Conservation (phyloP, 2,113 vertebrate genomes). For the Apteryx owenii region DNA sequence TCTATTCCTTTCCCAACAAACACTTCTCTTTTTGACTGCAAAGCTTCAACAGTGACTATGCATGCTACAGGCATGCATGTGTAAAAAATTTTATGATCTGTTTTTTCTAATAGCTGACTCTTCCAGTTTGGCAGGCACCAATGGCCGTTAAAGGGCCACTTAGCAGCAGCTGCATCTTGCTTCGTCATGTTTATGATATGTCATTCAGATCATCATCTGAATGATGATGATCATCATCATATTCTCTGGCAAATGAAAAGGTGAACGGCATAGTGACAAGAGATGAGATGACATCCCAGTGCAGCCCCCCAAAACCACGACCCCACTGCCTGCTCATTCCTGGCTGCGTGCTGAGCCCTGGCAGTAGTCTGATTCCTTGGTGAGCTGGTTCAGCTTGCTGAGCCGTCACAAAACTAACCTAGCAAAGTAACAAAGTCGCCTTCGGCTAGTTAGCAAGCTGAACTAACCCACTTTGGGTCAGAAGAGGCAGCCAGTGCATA, state of each 20-base stretch:
- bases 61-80: not conserved
- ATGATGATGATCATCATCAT: not conserved
- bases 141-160: not conserved
- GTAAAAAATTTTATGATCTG: not conserved
- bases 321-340: not conserved
- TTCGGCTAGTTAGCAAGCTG: not conserved
- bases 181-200: not conserved
- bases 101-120: not conserved
- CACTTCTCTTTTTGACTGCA: not conserved
- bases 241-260: not conserved
- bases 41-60: not conserved
- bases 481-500: not conserved
- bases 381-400: not conserved
- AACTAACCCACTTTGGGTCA: accelerated
- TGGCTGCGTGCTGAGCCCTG: not conserved
- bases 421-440: not conserved
- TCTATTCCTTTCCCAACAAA: not conserved
- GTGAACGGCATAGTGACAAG: not conserved
- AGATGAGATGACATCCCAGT: not conserved
- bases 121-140: not conserved
- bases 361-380: not conserved
- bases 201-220: not conserved
- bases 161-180: not conserved
- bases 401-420: not conserved
- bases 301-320: not conserved